Evolutionary conservation across 2,888 invertebrate species (phyloP).

Genomic region (Scaptomyza parva): DNA sequence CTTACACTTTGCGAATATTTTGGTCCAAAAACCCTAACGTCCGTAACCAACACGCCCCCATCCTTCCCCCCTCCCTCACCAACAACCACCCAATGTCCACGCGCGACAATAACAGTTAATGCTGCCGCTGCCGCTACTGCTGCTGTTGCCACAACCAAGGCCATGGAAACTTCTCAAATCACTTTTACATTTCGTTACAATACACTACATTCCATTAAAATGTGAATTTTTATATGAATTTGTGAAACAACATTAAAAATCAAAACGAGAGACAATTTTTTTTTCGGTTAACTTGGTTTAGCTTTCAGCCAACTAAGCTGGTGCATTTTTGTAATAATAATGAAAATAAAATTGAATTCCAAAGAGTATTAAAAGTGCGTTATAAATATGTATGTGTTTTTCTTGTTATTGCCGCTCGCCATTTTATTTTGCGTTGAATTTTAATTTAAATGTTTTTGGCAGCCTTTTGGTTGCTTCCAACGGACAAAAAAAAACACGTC

Average conservation of each 20-base stretch:
- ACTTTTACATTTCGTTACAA: slow-evolving; percentile 14
- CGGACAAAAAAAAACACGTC: slow-evolving; percentile 26
- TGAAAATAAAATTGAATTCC: neutral
- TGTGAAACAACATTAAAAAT: neutral
- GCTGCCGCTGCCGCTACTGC: slow-evolving; percentile 43
- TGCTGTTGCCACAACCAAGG: slow-evolving; percentile 47
- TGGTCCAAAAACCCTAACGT: slow-evolving; percentile 22
- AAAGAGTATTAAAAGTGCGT: slow-evolving; percentile 34
- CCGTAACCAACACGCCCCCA: slow-evolving; percentile 15
- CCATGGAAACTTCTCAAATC: slow-evolving; percentile 37
- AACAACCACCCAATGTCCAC: slow-evolving; percentile 20
- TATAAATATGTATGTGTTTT: slow-evolving; percentile 4
- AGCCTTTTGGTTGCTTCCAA: slow-evolving; percentile 54
- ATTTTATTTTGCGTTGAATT: slow-evolving; percentile 60
- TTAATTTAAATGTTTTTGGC: slow-evolving; percentile 80
- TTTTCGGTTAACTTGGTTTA: no score
- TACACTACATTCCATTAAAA: slow-evolving; percentile 17
- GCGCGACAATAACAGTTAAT: slow-evolving; percentile 67
- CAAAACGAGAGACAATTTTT: no score
- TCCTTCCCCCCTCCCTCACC: slow-evolving; percentile 9
- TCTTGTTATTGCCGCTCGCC: slow-evolving; percentile 26
- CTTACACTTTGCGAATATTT: slow-evolving; percentile 66
- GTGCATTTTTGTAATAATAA: neutral
- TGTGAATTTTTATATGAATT: neutral
- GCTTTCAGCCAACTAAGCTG: no score